Evolutionary conservation across 64 coral and sea anemone genomes (phyloP).

Genomic region (Dendronephthya gigantea): DNA sequence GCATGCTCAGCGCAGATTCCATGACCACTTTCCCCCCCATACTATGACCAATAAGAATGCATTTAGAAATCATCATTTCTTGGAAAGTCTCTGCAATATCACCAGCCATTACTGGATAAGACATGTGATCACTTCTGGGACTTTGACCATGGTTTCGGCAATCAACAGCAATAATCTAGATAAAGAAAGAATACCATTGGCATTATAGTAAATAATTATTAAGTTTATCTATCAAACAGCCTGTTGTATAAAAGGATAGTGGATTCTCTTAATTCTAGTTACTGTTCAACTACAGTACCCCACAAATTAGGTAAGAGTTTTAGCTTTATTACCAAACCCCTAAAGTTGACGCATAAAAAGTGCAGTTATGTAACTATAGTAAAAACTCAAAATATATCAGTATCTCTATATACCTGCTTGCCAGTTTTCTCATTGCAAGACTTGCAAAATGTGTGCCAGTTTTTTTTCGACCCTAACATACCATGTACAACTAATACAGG

Average conservation of each 20-base stretch:
- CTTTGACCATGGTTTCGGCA: slow-evolving; percentile 90
- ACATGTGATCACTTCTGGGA: slow-evolving; percentile 54
- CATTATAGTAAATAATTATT: too few species aligned
- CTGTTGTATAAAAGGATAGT: too few species aligned
- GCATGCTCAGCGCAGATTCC: slow-evolving; percentile 57
- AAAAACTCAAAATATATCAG: too few species aligned
- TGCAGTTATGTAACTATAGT: too few species aligned
- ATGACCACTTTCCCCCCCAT: slow-evolving; percentile 95
- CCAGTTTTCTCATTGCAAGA: slow-evolving; percentile 46
- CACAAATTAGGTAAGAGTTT: too few species aligned
- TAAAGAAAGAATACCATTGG: background rate
- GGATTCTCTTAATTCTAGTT: too few species aligned
- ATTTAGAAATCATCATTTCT: slow-evolving; percentile 59
- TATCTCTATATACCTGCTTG: slow-evolving; percentile 68
- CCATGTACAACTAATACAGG: slow-evolving; percentile 83
- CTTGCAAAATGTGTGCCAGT: slow-evolving; percentile 77
- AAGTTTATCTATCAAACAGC: too few species aligned
- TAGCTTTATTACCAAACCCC: too few species aligned
- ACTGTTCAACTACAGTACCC: too few species aligned
- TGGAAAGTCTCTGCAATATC: slow-evolving; percentile 55
- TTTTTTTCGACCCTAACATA: slow-evolving; percentile 91
- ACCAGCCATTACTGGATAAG: slow-evolving; percentile 48
- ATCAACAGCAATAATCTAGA: slow-evolving; percentile 73
- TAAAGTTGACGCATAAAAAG: too few species aligned
- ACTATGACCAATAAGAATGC: slow-evolving; percentile 75